Evolutionary conservation across 1,140 invertebrate species (phyloP).

Genomic region (Aphaenogaster rudis): DNA sequence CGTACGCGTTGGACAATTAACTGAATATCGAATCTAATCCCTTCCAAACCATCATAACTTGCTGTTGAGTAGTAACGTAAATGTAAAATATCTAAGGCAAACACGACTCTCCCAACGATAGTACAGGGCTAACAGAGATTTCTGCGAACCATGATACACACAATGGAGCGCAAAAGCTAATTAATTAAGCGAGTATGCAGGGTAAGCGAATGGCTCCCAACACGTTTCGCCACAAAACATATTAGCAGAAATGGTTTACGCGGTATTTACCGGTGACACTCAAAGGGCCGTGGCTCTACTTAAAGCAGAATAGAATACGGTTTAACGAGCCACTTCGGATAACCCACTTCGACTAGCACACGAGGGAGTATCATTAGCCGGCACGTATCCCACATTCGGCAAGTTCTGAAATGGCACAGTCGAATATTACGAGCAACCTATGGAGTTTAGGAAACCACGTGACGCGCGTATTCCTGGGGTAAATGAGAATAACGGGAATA

Average conservation of each 20-base stretch:
- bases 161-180: conserved; percentile 55
- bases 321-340: conserved; percentile 67
- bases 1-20: background rate
- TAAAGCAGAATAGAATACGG: conserved; percentile 62
- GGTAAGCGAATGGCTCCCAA: conserved; percentile 38
- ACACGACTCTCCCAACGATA: background rate
- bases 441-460: conserved; percentile 33
- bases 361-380: conserved; percentile 59
- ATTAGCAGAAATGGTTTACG: conserved; percentile 58
- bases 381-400: conserved; percentile 56
- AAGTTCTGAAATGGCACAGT: conserved; percentile 52
- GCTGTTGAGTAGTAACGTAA: background rate
- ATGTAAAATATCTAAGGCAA: conserved; percentile 30
- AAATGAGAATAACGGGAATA: conserved; percentile 31
- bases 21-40: conserved; percentile 26
- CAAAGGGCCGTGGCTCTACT: conserved; percentile 48
- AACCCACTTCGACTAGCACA: conserved; percentile 56
- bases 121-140: conserved; percentile 8
- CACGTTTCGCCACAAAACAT: conserved; percentile 46
- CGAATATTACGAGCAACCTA: conserved; percentile 54
- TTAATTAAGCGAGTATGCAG: conserved; percentile 44
- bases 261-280: conserved; percentile 55
- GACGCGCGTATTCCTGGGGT: conserved; percentile 25
- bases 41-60: background rate
- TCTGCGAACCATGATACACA: conserved; percentile 32